phyloP scores from a whole-genome alignment of 2,797 vertebrate genomes.

The Graptemys geographica region DNA sequence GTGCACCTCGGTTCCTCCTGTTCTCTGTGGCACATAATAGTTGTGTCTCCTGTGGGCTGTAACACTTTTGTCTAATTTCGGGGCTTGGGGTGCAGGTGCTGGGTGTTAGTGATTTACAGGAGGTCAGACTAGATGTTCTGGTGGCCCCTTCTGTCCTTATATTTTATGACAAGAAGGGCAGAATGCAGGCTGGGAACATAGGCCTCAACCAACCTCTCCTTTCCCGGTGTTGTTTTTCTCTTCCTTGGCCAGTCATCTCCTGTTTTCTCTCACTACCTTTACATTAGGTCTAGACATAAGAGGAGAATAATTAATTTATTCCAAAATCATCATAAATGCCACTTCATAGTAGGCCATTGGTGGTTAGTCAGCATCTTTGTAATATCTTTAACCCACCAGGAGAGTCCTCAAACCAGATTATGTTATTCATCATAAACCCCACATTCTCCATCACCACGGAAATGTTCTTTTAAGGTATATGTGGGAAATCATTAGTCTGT shows the following conservation, averaged over 20 bases:
- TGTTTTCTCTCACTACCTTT: not conserved
- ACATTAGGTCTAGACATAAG: not conserved
- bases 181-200: too few species aligned
- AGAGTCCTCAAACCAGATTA: not conserved
- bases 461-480: not conserved
- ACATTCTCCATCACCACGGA: too few species aligned
- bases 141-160: too few species aligned
- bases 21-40: not conserved
- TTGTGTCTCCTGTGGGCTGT: not conserved
- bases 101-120: too few species aligned
- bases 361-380: not conserved
- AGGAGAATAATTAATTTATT: not conserved
- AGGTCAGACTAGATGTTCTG: too few species aligned
- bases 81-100: too few species aligned
- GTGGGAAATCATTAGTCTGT: not conserved
- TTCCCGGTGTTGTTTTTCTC: not conserved
- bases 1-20: not conserved
- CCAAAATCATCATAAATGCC: not conserved
- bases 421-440: not conserved
- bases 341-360: fast-evolving
- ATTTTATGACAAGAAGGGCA: too few species aligned
- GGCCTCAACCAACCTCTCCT: fast-evolving
- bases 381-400: not conserved
- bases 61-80: too few species aligned
- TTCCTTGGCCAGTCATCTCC: not conserved